Percentiles rank a stretch among this genome's conserved stretches.
These are phyloP conservation scores for Syngnathus scovelli DNA, from an alignment of 2,113 vertebrate species.

Conservation along the genomic window DNA sequence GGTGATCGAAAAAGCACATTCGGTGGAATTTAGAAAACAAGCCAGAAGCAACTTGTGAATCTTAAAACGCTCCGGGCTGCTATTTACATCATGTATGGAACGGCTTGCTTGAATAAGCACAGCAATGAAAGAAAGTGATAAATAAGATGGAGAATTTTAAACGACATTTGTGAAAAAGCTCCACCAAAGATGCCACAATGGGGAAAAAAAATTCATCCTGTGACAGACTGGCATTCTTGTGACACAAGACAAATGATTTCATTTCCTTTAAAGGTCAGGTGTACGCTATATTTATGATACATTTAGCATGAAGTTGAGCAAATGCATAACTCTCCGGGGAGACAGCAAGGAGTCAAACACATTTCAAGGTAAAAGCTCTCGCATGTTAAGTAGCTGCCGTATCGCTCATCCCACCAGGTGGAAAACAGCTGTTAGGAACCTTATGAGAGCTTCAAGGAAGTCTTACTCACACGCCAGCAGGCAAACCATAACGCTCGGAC, in stretches of 20 bases:
- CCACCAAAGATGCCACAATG: too few species aligned
- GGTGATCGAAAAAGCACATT: too few species aligned
- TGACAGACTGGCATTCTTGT: too few species aligned
- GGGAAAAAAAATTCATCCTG: too few species aligned
- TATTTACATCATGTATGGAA: too few species aligned
- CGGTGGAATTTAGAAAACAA: too few species aligned
- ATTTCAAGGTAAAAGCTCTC: constrained; percentile 7
- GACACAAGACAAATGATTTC: neutral
- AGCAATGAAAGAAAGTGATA: too few species aligned
- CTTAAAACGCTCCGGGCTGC: too few species aligned
- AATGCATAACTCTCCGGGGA: neutral
- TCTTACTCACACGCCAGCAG: constrained; percentile 47
- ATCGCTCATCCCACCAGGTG: constrained; percentile 41
- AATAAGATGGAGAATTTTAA: too few species aligned
- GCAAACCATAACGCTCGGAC: constrained; percentile 38
- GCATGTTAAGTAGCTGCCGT: constrained; percentile 29
- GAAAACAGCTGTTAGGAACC: constrained; percentile 45
- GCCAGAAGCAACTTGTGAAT: too few species aligned
- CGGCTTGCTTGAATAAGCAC: too few species aligned
- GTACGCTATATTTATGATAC: neutral
- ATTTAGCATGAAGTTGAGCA: neutral
- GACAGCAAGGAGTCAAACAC: constrained; percentile 10
- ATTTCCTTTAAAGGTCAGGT: neutral
- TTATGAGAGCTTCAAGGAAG: constrained; percentile 43
- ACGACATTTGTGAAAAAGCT: too few species aligned